Evolutionary conservation across 1,140 invertebrate genomes (phyloP), one percentile per base, ranked within the genome.

Genomic region (Leptonema lineaticorne): DNA sequence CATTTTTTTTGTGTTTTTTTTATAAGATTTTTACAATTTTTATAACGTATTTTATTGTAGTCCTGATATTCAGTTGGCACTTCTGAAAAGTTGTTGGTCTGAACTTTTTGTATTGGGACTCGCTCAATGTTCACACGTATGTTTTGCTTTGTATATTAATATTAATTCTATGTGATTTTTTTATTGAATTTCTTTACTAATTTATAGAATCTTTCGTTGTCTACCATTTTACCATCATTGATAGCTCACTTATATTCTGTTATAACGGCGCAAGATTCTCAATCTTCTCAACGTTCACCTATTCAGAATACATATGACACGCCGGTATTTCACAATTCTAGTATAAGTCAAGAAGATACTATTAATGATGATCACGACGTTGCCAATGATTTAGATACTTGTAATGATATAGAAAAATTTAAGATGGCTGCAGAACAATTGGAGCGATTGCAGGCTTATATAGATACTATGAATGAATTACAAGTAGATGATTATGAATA

Each of bases 51-150:
- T n/a, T n/a, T n/a, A n/a, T 70, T 82, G 70, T 82, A 96, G 95
- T 69, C 85, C 88, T 63, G 92, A 96, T 65, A 86, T 90, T 56
- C 94, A 97, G 82, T 89, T 92, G 66, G 85, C 87, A 5, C 78
- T 98, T 37, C 83, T 98, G 30, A 89, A 91, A 75, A 89, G 89
- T 68, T 93, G 90, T 74, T 99, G 97, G 97, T 88, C 93, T 75
- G 94, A 98, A 76, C 77, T 99, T 63, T 96, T 99, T 80, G 89
- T 92, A 2, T 82, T 99, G 16, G 95, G 95, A 6, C 83, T 99
- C 64, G 90, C 94, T 1, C 95, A 98, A 78, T 96, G 92, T 78
- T 87, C 92, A 11, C 86, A 74, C 37, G 69, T 70, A 60, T 67
- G 56, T 46, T n/a, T 37, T 46, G 16, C 14, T 58, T 53, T 26